Percentiles rank a stretch among this genome's conserved stretches.
Conservation (phyloP, 2,797 vertebrate genomes). For the Steatocranus sp. region DNA sequence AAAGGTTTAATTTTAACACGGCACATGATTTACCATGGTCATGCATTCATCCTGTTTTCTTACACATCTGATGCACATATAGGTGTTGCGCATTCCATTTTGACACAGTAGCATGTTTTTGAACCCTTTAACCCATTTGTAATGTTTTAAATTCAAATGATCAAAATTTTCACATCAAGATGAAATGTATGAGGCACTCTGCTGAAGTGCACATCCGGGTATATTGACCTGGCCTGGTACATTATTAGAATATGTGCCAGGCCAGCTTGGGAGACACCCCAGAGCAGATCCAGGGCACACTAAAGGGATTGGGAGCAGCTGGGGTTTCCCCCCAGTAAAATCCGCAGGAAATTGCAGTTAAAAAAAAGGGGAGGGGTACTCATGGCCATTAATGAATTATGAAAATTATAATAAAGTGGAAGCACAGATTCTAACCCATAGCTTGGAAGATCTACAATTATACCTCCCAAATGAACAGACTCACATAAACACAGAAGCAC, state of each 20-base stretch:
- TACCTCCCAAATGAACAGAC: neutral
- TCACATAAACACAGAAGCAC: neutral
- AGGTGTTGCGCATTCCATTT: neutral
- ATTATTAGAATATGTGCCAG: neutral
- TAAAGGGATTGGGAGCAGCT: neutral
- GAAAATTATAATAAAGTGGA: conserved; percentile 26
- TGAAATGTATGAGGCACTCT: neutral
- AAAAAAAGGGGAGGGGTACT: neutral
- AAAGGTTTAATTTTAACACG: neutral
- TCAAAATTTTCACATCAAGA: neutral
- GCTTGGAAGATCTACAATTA: conserved; percentile 11
- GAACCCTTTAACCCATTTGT: neutral
- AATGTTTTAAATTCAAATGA: neutral
- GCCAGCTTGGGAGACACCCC: neutral
- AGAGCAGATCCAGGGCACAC: neutral
- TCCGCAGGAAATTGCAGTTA: neutral
- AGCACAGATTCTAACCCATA: neutral
- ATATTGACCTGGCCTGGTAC: neutral
- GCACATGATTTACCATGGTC: neutral
- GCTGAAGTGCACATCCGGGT: neutral
- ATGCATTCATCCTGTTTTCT: neutral
- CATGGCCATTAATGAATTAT: neutral
- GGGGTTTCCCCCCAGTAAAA: neutral
- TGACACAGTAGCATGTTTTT: neutral
- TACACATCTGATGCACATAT: neutral